A percentile compares a stretch with the other conserved stretches of the same genome.
phyloP scores from a whole-genome alignment of 2,797 vertebrate genomes.

The Platyrinchus mystaceus region DNA sequence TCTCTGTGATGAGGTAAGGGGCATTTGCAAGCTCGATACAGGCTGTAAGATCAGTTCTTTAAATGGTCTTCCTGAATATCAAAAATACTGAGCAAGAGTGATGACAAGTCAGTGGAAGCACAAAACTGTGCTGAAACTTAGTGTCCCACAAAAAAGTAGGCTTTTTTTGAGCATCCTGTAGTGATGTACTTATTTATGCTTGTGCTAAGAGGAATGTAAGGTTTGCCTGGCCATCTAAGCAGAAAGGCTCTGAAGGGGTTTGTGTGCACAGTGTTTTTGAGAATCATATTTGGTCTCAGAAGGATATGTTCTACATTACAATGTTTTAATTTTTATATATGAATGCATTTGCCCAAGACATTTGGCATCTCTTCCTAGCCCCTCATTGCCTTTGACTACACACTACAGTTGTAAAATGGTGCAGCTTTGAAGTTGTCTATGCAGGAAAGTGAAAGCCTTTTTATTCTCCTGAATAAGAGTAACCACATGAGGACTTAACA shows the following conservation, averaged over 20 bases:
- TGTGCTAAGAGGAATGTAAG: neutral
- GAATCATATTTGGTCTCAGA: neutral
- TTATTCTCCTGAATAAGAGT: neutral
- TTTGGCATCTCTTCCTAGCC: neutral
- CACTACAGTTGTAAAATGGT: neutral
- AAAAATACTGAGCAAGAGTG: neutral
- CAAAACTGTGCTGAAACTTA: neutral
- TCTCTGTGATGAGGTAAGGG: neutral
- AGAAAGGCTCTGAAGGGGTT: neutral
- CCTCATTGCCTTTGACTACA: neutral
- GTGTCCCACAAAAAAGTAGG: neutral
- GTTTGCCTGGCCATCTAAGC: neutral
- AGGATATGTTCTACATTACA: neutral
- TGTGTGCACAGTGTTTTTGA: neutral
- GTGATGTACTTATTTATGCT: neutral
- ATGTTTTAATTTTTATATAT: neutral
- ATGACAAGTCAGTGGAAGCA: neutral
- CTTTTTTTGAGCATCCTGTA: neutral
- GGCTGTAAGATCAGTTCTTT: neutral
- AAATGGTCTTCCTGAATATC: neutral
- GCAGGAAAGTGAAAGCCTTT: conserved; percentile 15
- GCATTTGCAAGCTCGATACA: neutral
- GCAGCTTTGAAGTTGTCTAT: neutral
- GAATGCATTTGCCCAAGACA: neutral
- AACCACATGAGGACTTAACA: conserved; percentile 25